Percentiles rank a stretch among this genome's conserved stretches.
phyloP scores from a whole-genome alignment of 2,888 invertebrate species.

The Oeneis ivallda region DNA sequence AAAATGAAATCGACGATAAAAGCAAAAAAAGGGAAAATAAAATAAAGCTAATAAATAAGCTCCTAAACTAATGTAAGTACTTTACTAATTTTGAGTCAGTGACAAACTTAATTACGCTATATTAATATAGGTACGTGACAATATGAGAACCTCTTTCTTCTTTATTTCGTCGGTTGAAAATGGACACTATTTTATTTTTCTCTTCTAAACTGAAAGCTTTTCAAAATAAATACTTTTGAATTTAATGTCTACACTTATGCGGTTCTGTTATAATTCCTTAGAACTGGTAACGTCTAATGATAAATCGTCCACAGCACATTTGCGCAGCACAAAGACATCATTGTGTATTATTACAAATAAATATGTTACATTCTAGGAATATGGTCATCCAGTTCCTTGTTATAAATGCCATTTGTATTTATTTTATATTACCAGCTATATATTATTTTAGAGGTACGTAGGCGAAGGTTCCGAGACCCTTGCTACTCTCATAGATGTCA shows the following conservation, averaged over 20 bases:
- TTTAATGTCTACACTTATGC: not conserved
- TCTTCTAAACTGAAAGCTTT: not conserved
- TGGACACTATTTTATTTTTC: not conserved
- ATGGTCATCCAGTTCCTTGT: constrained; percentile 54
- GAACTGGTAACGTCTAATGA: constrained; percentile 23
- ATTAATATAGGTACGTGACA: too few species aligned
- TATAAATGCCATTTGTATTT: constrained; percentile 27
- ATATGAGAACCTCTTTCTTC: too few species aligned
- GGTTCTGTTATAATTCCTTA: constrained; percentile 11
- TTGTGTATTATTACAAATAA: constrained; percentile 50
- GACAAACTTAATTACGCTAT: too few species aligned
- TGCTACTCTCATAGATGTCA: not conserved
- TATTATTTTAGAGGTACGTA: constrained; percentile 3
- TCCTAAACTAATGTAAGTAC: too few species aligned
- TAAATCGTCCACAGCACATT: constrained; percentile 27
- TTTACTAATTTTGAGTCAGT: too few species aligned
- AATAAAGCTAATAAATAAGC: too few species aligned
- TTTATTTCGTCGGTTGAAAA: too few species aligned
- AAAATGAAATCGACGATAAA: too few species aligned
- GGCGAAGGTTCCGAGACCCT: not conserved
- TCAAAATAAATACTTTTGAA: not conserved
- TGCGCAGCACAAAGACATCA: constrained; percentile 49
- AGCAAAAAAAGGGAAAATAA: too few species aligned
- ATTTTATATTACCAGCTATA: not conserved
- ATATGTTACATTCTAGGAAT: constrained; percentile 61